These are phyloP conservation scores for Mormoops blainvillei DNA, from an alignment of 2,113 vertebrate species.

Conservation along the genomic window DNA sequence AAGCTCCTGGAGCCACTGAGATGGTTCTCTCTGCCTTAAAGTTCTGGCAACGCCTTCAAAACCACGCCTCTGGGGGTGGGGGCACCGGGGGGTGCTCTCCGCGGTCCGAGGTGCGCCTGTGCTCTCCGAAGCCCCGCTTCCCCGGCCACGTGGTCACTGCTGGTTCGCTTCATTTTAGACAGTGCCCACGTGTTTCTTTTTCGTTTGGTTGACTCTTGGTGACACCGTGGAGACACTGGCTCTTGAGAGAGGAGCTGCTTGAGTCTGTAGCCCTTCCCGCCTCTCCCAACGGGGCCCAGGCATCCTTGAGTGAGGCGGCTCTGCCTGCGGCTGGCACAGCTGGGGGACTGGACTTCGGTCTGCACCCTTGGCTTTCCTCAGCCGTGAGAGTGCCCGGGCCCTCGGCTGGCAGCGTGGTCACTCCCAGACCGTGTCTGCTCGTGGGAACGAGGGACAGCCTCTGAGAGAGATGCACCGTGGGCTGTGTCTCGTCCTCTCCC, in stretches of 20 bases:
- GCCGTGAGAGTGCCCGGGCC: neutral
- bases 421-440: neutral
- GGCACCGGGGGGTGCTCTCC: neutral
- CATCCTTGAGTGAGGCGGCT: neutral
- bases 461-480: accelerated
- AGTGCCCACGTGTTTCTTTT: neutral
- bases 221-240: neutral
- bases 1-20: neutral
- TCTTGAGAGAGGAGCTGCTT: neutral
- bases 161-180: neutral
- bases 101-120: neutral
- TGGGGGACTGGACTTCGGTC: no score
- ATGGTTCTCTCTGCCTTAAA: neutral
- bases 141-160: neutral
- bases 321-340: neutral
- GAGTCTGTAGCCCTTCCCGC: neutral
- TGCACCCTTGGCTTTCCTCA: neutral
- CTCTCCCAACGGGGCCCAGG: neutral
- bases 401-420: neutral
- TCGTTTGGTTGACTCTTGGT: neutral
- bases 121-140: neutral
- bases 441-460: accelerated
- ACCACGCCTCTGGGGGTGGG: neutral
- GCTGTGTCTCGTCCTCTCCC: neutral
- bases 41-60: neutral